Base-by-base conservation (phyloP, 2,888 invertebrate genomes). In the Athripsodes cinereus region DNA sequence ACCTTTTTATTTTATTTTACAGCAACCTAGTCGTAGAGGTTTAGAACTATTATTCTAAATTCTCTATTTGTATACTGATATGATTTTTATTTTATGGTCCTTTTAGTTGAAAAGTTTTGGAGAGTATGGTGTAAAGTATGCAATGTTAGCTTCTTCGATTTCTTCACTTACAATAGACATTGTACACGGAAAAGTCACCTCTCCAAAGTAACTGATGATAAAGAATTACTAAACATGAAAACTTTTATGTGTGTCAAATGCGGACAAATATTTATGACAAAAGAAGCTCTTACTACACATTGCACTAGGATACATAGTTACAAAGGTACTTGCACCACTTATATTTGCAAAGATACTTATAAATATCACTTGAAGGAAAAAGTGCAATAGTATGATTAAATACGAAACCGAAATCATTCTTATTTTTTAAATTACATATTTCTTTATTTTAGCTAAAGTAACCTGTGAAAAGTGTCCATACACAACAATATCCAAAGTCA, bases 171-270 rank as follows among this genome's bases (percentile, higher is more conserved):
- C 35, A 57, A 59, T 13, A 50, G 58, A 19, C 63, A 63, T 21
- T 61, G 61, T 46, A 40, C 49, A 13, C 44, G 61, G 47, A 52
- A 55, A 22, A 58, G 44, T 40, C 62, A 62, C 53, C 13, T 60
- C n/a, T 34, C 55, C 46, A 54, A 46, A n/a, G 46, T 40, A 13
- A 18, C 19, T 8, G 18, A 44, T 18, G 49, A 58, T 35, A 22
- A 50, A 44, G 50, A 58, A 8, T 34, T 48, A 22, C 13, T 49
- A 3, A 47, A 52, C 47, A 35, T 26, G 6, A 56, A 61, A 26
- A 34, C 57, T 10, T 59, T 61, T n/a, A 52, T 61, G 22, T 63
- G 63, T 21, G 63, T 61, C 16, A 56, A 58, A 53, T 63, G 63
- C 40, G 63, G 63, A 10, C 10, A 47, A 22, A 19, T 52, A 10